Evolutionary conservation across 2,113 vertebrate genomes (phyloP).

Genomic region (Pyxicephalus adspersus): DNA sequence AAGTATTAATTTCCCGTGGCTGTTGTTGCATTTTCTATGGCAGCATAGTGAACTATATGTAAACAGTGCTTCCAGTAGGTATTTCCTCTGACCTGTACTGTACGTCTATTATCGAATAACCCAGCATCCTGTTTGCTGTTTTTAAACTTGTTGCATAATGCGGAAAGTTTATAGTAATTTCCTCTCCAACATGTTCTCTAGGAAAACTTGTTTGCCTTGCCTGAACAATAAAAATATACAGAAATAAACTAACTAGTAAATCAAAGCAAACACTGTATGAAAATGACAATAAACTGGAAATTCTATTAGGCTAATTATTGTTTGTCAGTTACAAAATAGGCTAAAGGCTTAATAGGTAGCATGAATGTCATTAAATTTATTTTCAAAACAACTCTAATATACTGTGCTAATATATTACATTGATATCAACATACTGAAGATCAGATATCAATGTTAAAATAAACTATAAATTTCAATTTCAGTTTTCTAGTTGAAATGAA

Average conservation of each 20-base stretch:
- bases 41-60: slow-evolving; percentile 10
- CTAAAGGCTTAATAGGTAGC: not conserved
- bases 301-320: slow-evolving; percentile 13
- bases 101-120: slow-evolving; percentile 44
- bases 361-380: not conserved
- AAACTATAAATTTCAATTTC: too few species aligned
- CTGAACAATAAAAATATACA: slow-evolving; percentile 33
- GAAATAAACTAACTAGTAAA: slow-evolving; percentile 42
- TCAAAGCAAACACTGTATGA: slow-evolving; percentile 39
- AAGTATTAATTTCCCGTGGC: slow-evolving; percentile 21
- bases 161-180: slow-evolving; percentile 42
- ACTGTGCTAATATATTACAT: too few species aligned
- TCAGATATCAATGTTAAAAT: too few species aligned
- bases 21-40: slow-evolving; percentile 39
- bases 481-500: too few species aligned
- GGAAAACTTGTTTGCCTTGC: slow-evolving; percentile 40
- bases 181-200: slow-evolving; percentile 42
- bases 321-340: slow-evolving; percentile 31
- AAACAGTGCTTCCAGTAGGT: slow-evolving; percentile 44
- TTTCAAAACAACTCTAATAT: not conserved
- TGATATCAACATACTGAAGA: too few species aligned
- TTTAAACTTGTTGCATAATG: slow-evolving; percentile 46
- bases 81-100: slow-evolving; percentile 48
- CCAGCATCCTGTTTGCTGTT: slow-evolving; percentile 52
- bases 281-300: slow-evolving; percentile 31